Evolutionary conservation across 2,888 invertebrate genomes (phyloP), one percentile per base, ranked within the genome.

Genomic region (Eupeodes luniger): DNA sequence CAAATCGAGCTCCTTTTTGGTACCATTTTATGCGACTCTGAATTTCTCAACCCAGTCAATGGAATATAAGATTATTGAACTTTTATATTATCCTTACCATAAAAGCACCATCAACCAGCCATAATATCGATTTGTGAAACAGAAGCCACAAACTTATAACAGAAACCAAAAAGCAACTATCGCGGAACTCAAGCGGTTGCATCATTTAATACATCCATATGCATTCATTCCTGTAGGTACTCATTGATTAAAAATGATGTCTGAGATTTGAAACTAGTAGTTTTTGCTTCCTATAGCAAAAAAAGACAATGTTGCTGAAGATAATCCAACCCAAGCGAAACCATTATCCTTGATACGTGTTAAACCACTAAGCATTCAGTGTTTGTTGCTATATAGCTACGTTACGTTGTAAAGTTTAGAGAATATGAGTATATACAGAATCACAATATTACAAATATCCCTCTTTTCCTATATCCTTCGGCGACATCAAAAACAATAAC

Each of bases 191-290:
- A n/a, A 49, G 14, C 59, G 55, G 16, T 59, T n/a, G 61, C 61
- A 36, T 61, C 7, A 14, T 12, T 19, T 61, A 49, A 74, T 36
- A 9, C 40, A 40, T 40, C 5, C 34, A n/a, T 27, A 3, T 59
- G 51, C 40, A 53, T 59, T 53, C 67, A 61, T 53, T 85, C 66
- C 53, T 72, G 66, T n/a, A n/a, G n/a, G n/a, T 81, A 72, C 19
- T 9, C 66, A 72, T 61, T 81, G 81, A 85, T 85, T 85, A 85
- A 77, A 85, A 77, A 47, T 78, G 72, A 81, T 81, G 81, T 51
- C 51, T 9, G 4, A 40, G 64, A 81, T 59, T 53, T 66, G 14
- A 59, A 76, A 66, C 16, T 7, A 55, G 16, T 19, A 9, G 16
- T 10, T 55, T 55, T 55, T 40, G 4, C 40, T 40, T 40, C 40